Conservation (phyloP, 2,888 invertebrate genomes). For the Agonopterix arenella region DNA sequence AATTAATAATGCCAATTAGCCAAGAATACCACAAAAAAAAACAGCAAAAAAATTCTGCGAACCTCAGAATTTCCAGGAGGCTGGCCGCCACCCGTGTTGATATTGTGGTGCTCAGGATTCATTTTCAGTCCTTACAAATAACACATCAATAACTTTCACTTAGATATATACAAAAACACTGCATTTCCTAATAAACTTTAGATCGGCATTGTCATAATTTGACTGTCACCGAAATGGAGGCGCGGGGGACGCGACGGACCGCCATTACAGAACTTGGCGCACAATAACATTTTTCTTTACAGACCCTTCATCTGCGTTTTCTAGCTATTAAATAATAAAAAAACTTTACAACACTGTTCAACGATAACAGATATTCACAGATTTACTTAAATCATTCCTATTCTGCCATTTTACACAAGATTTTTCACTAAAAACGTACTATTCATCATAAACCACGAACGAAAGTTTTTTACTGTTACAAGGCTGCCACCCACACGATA, state of each 20-base stretch:
- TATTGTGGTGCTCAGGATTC: constrained; percentile 72
- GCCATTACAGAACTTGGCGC: constrained; percentile 78
- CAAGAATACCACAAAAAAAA: constrained; percentile 26
- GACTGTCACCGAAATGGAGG: constrained; percentile 80
- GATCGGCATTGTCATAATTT: constrained; percentile 74
- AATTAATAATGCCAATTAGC: constrained; percentile 27
- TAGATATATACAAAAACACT: constrained; percentile 56
- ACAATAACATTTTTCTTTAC: constrained; percentile 69
- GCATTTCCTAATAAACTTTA: constrained; percentile 58
- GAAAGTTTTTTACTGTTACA: constrained; percentile 57
- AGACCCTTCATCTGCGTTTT: constrained; percentile 19
- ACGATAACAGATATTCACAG: constrained; percentile 12
- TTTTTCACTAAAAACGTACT: constrained; percentile 29
- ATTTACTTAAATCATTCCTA: constrained; percentile 17
- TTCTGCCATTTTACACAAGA: constrained; percentile 14
- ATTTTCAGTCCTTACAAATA: constrained; percentile 50
- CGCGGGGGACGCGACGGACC: constrained; percentile 82
- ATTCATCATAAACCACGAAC: constrained; percentile 49
- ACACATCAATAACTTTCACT: constrained; percentile 32
- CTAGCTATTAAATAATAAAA: constrained; percentile 11
- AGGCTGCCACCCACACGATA: constrained; percentile 33
- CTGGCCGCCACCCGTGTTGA: constrained; percentile 79
- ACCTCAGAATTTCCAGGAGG: constrained; percentile 76
- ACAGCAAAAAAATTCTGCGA: constrained; percentile 32
- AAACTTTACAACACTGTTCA: constrained; percentile 7